Percentiles rank a stretch among this genome's conserved stretches.
Conservation (phyloP, 2,888 invertebrate species). For the Calliopum simillimum region DNA sequence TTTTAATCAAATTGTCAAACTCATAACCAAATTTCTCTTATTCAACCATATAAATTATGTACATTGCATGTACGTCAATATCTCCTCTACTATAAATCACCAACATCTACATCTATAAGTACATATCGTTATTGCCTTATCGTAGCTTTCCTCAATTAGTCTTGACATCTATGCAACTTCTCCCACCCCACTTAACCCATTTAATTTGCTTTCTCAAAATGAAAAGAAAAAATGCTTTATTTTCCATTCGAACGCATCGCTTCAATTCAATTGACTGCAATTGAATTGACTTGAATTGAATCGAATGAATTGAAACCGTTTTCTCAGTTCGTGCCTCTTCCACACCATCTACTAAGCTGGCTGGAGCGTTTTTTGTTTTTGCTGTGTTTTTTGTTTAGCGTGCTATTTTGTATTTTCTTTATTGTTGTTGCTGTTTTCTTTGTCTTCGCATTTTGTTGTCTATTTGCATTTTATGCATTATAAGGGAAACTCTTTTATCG, state of each 20-base stretch:
- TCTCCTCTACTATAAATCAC: too few species aligned
- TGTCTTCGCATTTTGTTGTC: constrained; percentile 17
- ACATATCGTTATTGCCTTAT: too few species aligned
- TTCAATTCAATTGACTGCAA: constrained; percentile 22
- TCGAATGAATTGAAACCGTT: neutral
- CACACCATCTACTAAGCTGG: constrained; percentile 39
- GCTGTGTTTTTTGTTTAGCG: constrained; percentile 43
- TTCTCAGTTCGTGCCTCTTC: too few species aligned
- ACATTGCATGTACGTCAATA: too few species aligned
- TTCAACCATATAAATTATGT: too few species aligned
- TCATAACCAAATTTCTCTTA: too few species aligned
- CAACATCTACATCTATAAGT: too few species aligned
- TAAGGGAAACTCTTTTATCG: constrained; percentile 35
- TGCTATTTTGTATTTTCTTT: constrained; percentile 32
- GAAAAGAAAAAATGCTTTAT: neutral
- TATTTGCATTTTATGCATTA: constrained; percentile 31
- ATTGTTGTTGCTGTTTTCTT: neutral
- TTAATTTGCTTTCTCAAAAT: too few species aligned
- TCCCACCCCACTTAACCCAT: too few species aligned
- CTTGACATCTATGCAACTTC: too few species aligned
- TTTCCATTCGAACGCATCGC: constrained; percentile 20
- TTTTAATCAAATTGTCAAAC: too few species aligned
- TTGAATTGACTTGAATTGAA: constrained; percentile 24
- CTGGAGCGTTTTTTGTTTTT: constrained; percentile 45
- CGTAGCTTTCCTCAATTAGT: too few species aligned